These are phyloP conservation scores for Aphrocallistes beatrix DNA, from an alignment of 37 sponge, comb jelly and placozoan species.

Conservation along the genomic window DNA sequence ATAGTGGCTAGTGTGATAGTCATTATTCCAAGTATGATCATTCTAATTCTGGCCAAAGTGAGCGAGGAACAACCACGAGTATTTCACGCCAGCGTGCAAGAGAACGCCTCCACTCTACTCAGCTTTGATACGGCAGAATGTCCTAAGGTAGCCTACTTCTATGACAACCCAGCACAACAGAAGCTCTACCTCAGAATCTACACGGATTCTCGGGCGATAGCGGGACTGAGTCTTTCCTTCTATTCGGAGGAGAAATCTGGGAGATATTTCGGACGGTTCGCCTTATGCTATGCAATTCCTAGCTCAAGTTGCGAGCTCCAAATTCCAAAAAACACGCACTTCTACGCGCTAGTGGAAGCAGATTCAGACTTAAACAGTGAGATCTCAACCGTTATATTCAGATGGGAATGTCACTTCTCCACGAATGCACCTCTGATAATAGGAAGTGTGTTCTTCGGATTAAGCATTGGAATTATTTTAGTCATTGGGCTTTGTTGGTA, in stretches of 20 bases:
- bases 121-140: not conserved
- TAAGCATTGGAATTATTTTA: not conserved
- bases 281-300: not conserved
- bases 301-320: not conserved
- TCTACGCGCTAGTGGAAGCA: not conserved
- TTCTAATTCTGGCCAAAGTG: not conserved
- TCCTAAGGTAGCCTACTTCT: not conserved
- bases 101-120: not conserved
- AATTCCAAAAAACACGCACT: not conserved
- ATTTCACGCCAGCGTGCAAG: not conserved
- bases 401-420: not conserved
- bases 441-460: not conserved
- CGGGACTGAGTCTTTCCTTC: not conserved
- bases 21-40: not conserved
- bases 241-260: not conserved
- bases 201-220: not conserved
- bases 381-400: not conserved
- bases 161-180: not conserved
- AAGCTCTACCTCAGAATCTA: not conserved
- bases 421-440: not conserved
- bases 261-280: not conserved
- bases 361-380: not conserved
- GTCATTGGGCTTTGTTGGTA: not conserved
- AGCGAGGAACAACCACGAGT: not conserved
- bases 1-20: not conserved